These are phyloP conservation scores for Pseudachorutes palmiensis DNA, from an alignment of 1,140 invertebrate species.

Conservation along the genomic window DNA sequence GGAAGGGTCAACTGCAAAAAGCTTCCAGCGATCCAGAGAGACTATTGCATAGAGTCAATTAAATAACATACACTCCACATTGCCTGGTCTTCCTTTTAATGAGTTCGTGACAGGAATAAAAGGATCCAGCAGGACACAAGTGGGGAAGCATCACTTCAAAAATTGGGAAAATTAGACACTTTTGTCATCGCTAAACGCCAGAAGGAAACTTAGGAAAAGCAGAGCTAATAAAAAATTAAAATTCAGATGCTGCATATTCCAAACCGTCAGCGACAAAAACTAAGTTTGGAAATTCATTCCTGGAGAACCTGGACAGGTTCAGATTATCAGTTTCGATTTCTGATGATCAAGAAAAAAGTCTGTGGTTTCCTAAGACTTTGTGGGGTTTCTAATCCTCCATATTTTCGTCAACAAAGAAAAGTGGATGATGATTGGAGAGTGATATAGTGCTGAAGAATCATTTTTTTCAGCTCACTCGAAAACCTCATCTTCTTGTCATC, in stretches of 20 bases:
- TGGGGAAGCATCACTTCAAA: not conserved
- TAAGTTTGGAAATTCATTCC: not conserved
- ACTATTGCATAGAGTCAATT: not conserved
- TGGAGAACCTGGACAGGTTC: not conserved
- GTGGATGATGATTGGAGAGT: not conserved
- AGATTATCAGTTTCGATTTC: not conserved
- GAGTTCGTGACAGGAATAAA: not conserved
- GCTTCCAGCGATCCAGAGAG: not conserved
- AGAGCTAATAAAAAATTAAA: not conserved
- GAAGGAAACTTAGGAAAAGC: not conserved
- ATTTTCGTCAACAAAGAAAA: not conserved
- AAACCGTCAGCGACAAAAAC: not conserved
- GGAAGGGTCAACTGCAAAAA: not conserved
- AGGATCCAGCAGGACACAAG: no score
- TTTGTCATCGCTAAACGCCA: no score
- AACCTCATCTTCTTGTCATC: not conserved
- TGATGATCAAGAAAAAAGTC: not conserved
- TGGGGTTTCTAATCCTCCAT: not conserved
- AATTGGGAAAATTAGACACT: no score
- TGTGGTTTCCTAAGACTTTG: not conserved
- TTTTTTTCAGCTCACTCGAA: not conserved
- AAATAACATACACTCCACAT: no score
- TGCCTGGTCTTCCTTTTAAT: no score
- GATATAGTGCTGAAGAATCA: not conserved
- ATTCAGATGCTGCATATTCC: no score